Percentiles rank a stretch among this genome's conserved stretches.
These are phyloP conservation scores for Triops cancriformis DNA, from an alignment of 1,140 invertebrate genomes.

Conservation along the genomic window DNA sequence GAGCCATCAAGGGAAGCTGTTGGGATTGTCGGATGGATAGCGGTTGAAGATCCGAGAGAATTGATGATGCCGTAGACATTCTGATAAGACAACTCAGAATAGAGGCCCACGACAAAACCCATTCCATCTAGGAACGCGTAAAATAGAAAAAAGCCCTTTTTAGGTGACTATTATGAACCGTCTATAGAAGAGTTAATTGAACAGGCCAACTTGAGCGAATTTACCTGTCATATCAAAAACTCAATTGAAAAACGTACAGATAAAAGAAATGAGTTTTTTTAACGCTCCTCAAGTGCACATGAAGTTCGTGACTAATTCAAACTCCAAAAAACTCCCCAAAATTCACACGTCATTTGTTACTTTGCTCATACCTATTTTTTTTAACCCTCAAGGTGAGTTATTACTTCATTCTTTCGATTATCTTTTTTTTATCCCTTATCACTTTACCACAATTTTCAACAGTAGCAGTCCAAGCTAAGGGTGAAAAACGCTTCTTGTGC, in stretches of 20 bases:
- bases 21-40: not conserved
- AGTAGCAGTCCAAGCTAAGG: too few species aligned
- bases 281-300: not conserved
- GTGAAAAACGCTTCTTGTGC: too few species aligned
- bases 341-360: not conserved
- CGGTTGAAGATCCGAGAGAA: not conserved
- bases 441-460: too few species aligned
- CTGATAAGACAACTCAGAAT: not conserved
- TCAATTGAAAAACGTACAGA: not conserved
- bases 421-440: too few species aligned
- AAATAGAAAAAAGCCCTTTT: not conserved
- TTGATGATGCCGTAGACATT: not conserved
- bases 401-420: not conserved
- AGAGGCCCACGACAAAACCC: not conserved
- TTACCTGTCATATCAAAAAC: too few species aligned
- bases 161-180: not conserved
- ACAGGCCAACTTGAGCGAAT: too few species aligned
- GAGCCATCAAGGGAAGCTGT: not conserved
- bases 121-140: not conserved
- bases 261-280: not conserved
- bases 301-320: not conserved
- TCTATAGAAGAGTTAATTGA: too few species aligned
- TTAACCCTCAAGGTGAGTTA: not conserved
- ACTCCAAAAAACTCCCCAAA: not conserved
- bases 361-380: not conserved